Conservation (phyloP, 2,888 invertebrate genomes). For the Tholera decimalis region DNA sequence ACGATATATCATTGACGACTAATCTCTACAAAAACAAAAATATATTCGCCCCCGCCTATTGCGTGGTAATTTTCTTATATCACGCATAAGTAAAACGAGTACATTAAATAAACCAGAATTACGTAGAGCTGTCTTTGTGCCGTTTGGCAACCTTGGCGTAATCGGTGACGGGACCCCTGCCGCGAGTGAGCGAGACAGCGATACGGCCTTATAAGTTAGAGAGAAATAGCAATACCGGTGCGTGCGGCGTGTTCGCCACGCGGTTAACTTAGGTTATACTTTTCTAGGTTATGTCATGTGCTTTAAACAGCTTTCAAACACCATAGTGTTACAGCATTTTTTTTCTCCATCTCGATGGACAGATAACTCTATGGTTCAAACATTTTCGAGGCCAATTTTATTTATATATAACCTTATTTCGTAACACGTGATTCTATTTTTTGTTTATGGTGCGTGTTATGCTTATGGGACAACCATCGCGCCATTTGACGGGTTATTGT, state of each 20-base stretch:
- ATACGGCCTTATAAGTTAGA: conserved; percentile 45
- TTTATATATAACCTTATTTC: conserved; percentile 50
- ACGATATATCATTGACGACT: conserved; percentile 3
- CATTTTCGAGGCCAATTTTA: conserved; percentile 19
- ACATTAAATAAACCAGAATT: conserved; percentile 25
- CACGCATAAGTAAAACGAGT: too few relatives aligned
- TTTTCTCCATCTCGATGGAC: conserved; percentile 39
- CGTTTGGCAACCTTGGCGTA: conserved; percentile 57
- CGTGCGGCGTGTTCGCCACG: conserved; percentile 80
- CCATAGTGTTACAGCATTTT: conserved; percentile 20
- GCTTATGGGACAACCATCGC: conserved; percentile 18
- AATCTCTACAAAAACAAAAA: conserved; percentile 8
- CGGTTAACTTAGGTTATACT: conserved; percentile 64
- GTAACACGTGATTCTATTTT: conserved; percentile 44
- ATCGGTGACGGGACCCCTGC: conserved; percentile 52
- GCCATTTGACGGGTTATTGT: conserved; percentile 39
- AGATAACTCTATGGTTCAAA: conserved; percentile 47
- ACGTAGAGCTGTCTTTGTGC: conserved; percentile 35
- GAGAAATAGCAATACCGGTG: conserved; percentile 73
- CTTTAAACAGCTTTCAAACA: conserved; percentile 27
- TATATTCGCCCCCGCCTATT: conserved; percentile 13
- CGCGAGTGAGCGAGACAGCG: conserved; percentile 43
- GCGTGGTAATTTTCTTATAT: conserved; percentile 9
- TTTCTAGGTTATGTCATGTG: conserved; percentile 81
- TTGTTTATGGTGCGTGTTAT: conserved; percentile 37